Evolutionary conservation across 2,113 vertebrate genomes (phyloP).

Genomic region (Antechinus stuartii): DNA sequence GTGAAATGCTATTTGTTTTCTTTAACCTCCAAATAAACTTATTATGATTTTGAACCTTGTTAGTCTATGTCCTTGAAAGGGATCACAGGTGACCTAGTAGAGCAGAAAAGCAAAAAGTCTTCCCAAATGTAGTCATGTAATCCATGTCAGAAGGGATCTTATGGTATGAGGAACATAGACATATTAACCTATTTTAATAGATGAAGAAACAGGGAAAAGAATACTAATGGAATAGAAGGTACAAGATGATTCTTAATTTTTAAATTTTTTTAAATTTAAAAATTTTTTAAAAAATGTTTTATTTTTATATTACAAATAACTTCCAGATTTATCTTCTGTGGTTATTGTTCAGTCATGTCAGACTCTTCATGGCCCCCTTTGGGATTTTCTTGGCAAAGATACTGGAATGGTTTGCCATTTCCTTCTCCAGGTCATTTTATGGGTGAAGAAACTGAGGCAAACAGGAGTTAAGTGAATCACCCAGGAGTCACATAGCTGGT

Average conservation of each 20-base stretch:
- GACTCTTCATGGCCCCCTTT: too few relatives aligned
- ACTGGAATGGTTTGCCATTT: too few relatives aligned
- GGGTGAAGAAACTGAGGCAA: too few relatives aligned
- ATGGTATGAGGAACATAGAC: not conserved
- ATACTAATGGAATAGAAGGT: not conserved
- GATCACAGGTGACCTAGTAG: not conserved
- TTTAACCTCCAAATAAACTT: not conserved
- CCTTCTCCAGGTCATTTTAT: too few relatives aligned
- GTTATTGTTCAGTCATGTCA: too few relatives aligned
- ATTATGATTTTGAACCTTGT: not conserved
- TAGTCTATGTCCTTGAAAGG: not conserved
- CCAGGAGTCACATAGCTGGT: too few relatives aligned
- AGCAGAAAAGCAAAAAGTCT: not conserved
- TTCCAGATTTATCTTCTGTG: too few relatives aligned
- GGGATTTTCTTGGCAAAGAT: too few relatives aligned
- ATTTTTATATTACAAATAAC: too few relatives aligned
- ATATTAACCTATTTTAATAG: not conserved
- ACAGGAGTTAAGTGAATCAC: too few relatives aligned
- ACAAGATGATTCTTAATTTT: not conserved
- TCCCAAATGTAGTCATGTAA: not conserved
- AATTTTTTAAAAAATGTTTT: too few relatives aligned
- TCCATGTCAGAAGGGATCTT: not conserved
- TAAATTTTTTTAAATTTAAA: too few relatives aligned
- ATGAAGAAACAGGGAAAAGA: constrained; percentile 10
- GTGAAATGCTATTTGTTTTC: not conserved